Base-by-base conservation (phyloP, 2,797 vertebrate species). In the Uromys caudimaculatus region DNA sequence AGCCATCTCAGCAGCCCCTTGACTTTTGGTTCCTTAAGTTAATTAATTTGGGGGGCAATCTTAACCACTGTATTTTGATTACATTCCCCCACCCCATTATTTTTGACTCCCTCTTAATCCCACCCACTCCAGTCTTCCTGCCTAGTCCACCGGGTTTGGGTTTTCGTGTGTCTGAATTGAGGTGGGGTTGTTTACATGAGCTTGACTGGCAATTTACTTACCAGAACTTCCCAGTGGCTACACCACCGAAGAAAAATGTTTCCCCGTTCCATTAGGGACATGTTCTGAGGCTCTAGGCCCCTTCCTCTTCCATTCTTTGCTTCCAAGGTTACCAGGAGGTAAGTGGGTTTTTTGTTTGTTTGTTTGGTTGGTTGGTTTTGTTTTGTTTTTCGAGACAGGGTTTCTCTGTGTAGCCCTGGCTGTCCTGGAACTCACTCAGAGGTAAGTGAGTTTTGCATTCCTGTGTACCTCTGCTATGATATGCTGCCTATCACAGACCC, bases 81-180 rank as follows among this genome's bases (percentile, higher is more conserved):
- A 88, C n/a, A 56, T 29, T 71, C 24, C 32, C 41, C 29, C n/a
- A 8, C 19, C 29, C 62, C 60, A 62, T 5, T 27, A 21, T 41
- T 85, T 52, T 73, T 29, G n/a, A 56, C 24, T 54, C 27, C 27
- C 12, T 32, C 9, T 41, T 38, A 50, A 27, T 19, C 86, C 54
- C 3, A 75, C 38, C 14, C 12, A 23, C 12, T 41, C n/a, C 52
- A 38, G 2, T 58, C 85, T 88, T 87, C 50, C 23, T 24, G 62
- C 64, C 21, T 52, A n/a, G 24, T 13, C n/a, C 50, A 21, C 50
- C 1, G 2, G 0, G 14, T 32, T 7, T n/a, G n/a, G n/a, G n/a
- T n/a, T 88, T 41, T 24, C 7, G 14, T 56, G 24, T 73, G 24
- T 38, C 50, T 38, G 35, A n/a, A 24, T 6, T 16, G 12, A 87